Conservation (phyloP, 2,888 invertebrate species). For the Myopa tessellatipennis region DNA sequence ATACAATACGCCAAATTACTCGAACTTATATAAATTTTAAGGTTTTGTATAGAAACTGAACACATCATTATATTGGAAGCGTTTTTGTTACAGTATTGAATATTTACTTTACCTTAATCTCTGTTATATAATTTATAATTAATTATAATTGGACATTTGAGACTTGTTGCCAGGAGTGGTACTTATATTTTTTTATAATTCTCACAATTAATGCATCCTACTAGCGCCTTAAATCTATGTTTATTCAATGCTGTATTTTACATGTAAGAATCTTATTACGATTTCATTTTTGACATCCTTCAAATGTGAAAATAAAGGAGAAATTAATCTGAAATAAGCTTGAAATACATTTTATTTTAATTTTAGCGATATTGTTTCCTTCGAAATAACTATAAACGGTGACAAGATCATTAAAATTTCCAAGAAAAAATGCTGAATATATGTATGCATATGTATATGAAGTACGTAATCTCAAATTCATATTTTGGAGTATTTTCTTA, state of each 20-base stretch:
- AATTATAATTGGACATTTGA: not conserved
- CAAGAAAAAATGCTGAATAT: too few relatives aligned
- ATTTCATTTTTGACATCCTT: slow-evolving; percentile 13
- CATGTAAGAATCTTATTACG: not conserved
- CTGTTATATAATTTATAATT: not conserved
- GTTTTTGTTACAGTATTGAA: not conserved
- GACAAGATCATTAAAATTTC: too few relatives aligned
- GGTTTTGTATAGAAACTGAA: slow-evolving; percentile 1
- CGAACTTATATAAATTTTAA: not conserved
- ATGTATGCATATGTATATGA: too few relatives aligned
- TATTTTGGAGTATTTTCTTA: too few relatives aligned
- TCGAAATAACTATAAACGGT: too few relatives aligned
- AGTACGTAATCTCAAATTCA: too few relatives aligned
- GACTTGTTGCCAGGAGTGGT: not conserved
- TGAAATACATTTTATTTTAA: not conserved
- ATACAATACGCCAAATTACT: not conserved
- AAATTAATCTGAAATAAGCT: not conserved
- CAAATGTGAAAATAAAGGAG: slow-evolving; percentile 22
- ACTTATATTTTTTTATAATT: slow-evolving; percentile 2
- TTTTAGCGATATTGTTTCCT: too few relatives aligned
- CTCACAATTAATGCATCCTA: not conserved
- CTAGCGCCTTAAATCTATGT: slow-evolving; percentile 20
- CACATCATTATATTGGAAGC: not conserved
- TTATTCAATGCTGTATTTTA: slow-evolving; percentile 17
- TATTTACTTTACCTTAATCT: not conserved